Percentiles rank a stretch among this genome's conserved stretches.
Conservation (phyloP, 2,797 vertebrate species). For the Tangara arthus region DNA sequence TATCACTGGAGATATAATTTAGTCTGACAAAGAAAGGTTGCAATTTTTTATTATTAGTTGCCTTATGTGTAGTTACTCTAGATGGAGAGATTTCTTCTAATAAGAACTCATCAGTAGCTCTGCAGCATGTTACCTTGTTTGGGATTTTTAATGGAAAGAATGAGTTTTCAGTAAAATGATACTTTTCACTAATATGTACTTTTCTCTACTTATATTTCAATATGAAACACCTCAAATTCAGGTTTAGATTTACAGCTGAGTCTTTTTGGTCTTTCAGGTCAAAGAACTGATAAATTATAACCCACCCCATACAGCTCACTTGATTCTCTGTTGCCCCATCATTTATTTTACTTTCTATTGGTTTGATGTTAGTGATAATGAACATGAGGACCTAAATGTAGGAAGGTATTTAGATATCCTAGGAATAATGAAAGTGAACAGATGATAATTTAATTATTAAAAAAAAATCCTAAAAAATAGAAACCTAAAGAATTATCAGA, state of each 20-base stretch:
- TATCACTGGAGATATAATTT: conserved; percentile 30
- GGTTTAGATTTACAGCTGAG: background rate
- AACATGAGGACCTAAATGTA: background rate
- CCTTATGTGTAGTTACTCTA: background rate
- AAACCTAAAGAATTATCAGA: background rate
- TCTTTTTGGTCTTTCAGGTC: background rate
- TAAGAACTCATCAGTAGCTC: background rate
- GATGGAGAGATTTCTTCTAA: conserved; percentile 41
- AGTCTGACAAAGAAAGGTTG: conserved; percentile 5
- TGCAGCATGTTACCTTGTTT: conserved; percentile 28
- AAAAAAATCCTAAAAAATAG: background rate
- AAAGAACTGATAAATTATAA: background rate
- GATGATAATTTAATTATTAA: background rate
- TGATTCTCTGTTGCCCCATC: background rate
- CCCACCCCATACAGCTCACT: background rate
- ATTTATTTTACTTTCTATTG: background rate
- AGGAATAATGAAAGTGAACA: conserved; percentile 6
- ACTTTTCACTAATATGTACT: background rate
- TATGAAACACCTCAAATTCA: conserved; percentile 21
- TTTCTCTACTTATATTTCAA: conserved; percentile 2
- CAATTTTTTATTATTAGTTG: conserved; percentile 44
- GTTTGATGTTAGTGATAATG: background rate
- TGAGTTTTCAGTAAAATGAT: background rate
- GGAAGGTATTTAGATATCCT: background rate
- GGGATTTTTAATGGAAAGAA: conserved; percentile 34